phyloP scores from a whole-genome alignment of 1,140 invertebrate genomes.

The Drosophila obscura region DNA sequence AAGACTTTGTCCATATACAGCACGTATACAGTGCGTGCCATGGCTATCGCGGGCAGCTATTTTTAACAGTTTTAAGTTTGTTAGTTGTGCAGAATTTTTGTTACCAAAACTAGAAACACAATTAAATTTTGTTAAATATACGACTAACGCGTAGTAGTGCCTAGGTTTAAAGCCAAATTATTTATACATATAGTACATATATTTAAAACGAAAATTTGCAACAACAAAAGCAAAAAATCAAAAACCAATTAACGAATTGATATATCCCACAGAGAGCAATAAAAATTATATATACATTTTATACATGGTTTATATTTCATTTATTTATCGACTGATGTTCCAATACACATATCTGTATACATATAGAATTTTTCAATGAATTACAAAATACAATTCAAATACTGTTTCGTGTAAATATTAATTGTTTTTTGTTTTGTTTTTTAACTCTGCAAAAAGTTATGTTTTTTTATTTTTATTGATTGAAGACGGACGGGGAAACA shows the following conservation, averaged over 20 bases:
- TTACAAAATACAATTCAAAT: slow-evolving; percentile 49
- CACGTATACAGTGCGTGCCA: slow-evolving; percentile 23
- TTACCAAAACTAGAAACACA: slow-evolving; percentile 48
- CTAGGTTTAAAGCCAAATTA: slow-evolving; percentile 74
- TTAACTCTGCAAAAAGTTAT: background rate
- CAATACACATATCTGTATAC: slow-evolving; percentile 49
- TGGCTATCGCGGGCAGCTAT: background rate
- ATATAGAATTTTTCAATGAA: slow-evolving; percentile 52
- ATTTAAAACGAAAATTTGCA: slow-evolving; percentile 13
- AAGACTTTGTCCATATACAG: slow-evolving; percentile 27
- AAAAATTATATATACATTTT: slow-evolving; percentile 45
- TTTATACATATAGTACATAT: slow-evolving; percentile 46
- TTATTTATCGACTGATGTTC: slow-evolving; percentile 41
- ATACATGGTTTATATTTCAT: slow-evolving; percentile 30
- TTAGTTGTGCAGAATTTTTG: slow-evolving; percentile 48
- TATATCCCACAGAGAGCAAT: slow-evolving; percentile 60
- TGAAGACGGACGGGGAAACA: too few relatives aligned
- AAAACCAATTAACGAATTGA: slow-evolving; percentile 47
- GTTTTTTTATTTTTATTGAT: too few relatives aligned
- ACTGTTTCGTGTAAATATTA: background rate
- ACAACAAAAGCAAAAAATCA: background rate
- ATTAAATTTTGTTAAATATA: slow-evolving; percentile 46
- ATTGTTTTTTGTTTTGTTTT: background rate
- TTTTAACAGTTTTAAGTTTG: slow-evolving; percentile 36
- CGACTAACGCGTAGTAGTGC: slow-evolving; percentile 34